Conservation (phyloP, 2,113 vertebrate species). For the Balaeniceps rex region DNA sequence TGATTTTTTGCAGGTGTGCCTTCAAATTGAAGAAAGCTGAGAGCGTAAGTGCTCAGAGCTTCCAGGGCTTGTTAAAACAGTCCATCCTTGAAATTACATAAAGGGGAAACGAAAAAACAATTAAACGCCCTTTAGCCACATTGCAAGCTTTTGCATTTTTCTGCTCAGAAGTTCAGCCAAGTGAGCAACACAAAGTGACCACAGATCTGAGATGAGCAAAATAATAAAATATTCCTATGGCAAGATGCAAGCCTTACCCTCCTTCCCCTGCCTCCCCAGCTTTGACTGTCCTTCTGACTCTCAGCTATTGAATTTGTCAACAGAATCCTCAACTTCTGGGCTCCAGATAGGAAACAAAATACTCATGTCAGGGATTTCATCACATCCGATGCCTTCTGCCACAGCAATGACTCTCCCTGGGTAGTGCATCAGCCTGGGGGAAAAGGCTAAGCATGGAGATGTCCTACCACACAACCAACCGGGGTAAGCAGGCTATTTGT, state of each 20-base stretch:
- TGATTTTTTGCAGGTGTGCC: not conserved
- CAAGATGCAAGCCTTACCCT: not conserved
- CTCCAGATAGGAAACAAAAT: not conserved
- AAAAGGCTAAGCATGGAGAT: not conserved
- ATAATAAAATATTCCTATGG: not conserved
- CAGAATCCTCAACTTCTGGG: not conserved
- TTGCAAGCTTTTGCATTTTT: not conserved
- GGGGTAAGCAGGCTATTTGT: not conserved
- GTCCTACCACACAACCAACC: not conserved
- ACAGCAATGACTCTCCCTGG: not conserved
- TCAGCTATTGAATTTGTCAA: not conserved
- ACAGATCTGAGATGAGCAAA: not conserved
- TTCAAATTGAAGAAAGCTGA: not conserved
- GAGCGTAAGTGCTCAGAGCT: not conserved
- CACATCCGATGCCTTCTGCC: not conserved
- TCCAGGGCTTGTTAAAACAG: not conserved
- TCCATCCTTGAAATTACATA: not conserved
- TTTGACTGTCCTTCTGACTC: not conserved
- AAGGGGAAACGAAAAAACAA: not conserved
- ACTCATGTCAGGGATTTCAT: not conserved
- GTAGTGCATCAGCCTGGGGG: not conserved
- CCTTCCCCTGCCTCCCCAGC: not conserved
- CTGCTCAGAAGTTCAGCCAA: not conserved
- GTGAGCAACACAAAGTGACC: not conserved
- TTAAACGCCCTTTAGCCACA: not conserved